Evolutionary conservation across 2,888 invertebrate genomes (phyloP).

Genomic region (Lithophane ornitopus): DNA sequence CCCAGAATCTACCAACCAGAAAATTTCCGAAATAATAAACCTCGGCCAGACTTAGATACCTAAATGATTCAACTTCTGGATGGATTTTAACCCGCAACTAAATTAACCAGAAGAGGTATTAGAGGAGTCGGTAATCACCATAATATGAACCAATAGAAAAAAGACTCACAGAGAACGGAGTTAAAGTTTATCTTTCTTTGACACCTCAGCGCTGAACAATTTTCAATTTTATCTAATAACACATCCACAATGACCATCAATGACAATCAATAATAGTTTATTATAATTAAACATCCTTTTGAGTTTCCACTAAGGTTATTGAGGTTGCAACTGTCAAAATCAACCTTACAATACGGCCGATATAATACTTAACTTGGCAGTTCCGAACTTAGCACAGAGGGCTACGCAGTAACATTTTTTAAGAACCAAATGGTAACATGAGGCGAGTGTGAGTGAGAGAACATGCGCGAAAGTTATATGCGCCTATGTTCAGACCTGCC

Average conservation of each 20-base stretch:
- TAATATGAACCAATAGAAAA: background rate
- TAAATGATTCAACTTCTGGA: background rate
- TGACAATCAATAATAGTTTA: too few relatives aligned
- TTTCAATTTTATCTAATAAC: background rate
- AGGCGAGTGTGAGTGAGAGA: too few relatives aligned
- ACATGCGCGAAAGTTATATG: too few relatives aligned
- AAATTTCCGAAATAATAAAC: background rate
- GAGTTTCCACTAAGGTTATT: slow-evolving; percentile 4
- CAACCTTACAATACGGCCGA: background rate
- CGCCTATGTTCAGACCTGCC: too few relatives aligned
- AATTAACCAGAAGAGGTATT: background rate
- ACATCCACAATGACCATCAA: too few relatives aligned
- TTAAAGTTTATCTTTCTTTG: background rate
- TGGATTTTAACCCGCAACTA: background rate
- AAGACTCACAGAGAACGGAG: too few relatives aligned
- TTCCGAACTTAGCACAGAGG: too few relatives aligned
- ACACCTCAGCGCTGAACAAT: background rate
- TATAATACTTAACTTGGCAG: too few relatives aligned
- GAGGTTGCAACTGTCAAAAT: slow-evolving; percentile 11
- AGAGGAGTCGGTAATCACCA: background rate
- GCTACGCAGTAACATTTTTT: too few relatives aligned
- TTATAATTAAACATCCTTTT: slow-evolving; percentile 15
- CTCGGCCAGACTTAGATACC: background rate
- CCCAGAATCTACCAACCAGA: background rate
- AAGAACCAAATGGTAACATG: too few relatives aligned